phyloP scores from a whole-genome alignment of 1,140 invertebrate genomes.

The Camponotus pennsylvanicus region DNA sequence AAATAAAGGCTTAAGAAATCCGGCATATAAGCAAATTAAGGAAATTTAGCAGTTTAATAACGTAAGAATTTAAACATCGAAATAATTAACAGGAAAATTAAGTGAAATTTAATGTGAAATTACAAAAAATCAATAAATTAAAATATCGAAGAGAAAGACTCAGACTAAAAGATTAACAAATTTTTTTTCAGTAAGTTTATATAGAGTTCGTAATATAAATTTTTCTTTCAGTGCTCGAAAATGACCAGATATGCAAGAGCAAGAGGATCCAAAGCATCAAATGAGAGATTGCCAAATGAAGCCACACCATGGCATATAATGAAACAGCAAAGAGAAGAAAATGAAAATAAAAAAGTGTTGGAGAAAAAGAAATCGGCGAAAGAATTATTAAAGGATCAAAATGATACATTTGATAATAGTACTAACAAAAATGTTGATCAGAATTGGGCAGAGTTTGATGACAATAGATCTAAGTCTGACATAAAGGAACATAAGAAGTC shows the following conservation, averaged over 20 bases:
- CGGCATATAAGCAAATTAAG: too few species aligned
- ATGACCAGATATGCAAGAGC: constrained; percentile 92
- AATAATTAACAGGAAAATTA: too few species aligned
- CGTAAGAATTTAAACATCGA: neutral
- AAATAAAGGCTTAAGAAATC: too few species aligned
- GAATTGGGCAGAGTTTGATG: constrained; percentile 82
- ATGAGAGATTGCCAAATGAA: constrained; percentile 89
- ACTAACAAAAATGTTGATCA: constrained; percentile 66
- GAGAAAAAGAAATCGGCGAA: constrained; percentile 81
- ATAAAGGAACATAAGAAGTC: constrained; percentile 68
- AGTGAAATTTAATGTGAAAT: too few species aligned
- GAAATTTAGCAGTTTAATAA: neutral
- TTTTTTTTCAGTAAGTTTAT: neutral
- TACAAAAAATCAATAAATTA: neutral
- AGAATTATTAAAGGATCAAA: constrained; percentile 77
- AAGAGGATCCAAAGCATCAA: constrained; percentile 91
- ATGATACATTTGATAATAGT: constrained; percentile 68
- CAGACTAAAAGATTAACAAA: neutral
- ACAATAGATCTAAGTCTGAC: constrained; percentile 67
- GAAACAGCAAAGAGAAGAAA: constrained; percentile 87
- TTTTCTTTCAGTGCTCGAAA: constrained; percentile 15
- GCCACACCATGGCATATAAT: constrained; percentile 91
- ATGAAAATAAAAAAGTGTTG: constrained; percentile 80
- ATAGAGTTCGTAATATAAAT: neutral
- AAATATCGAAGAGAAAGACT: neutral